Conservation (phyloP, 2,797 vertebrate genomes). For the Aeoliscus strigatus region DNA sequence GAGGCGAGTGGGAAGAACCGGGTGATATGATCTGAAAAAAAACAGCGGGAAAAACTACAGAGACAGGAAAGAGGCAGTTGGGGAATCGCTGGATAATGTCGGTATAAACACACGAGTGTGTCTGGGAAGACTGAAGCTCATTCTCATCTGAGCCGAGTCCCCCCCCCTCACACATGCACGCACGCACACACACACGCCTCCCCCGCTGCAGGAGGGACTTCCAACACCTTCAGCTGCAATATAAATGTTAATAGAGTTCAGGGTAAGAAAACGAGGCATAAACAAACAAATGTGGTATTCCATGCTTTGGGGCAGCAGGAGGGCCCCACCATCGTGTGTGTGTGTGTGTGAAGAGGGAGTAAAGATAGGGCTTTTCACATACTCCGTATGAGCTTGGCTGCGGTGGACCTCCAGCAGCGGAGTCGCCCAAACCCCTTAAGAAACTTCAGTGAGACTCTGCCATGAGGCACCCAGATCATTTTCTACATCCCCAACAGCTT, state of each 20-base stretch:
- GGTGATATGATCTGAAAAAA: constrained; percentile 61
- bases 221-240: constrained; percentile 79
- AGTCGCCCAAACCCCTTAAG: constrained; percentile 11
- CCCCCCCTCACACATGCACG: too few relatives aligned
- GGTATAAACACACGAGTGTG: constrained; percentile 70
- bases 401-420: constrained; percentile 53
- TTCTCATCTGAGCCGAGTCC: constrained; percentile 63
- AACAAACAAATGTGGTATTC: constrained; percentile 78
- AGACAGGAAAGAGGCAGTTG: constrained; percentile 59
- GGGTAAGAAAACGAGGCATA: constrained; percentile 75
- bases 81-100: constrained; percentile 69
- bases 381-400: constrained; percentile 41
- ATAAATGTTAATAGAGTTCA: constrained; percentile 84
- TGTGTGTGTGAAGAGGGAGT: constrained; percentile 30
- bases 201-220: constrained; percentile 74
- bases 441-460: constrained; percentile 35
- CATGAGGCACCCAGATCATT: constrained; percentile 40
- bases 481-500: constrained; percentile 30
- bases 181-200: too few relatives aligned
- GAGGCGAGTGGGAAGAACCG: constrained; percentile 65
- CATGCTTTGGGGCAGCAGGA: constrained; percentile 68
- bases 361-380: constrained; percentile 48
- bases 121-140: constrained; percentile 64
- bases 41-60: constrained; percentile 23
- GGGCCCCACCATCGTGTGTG: constrained; percentile 53